Conservation (phyloP, 1,140 invertebrate genomes). For the Drosophila littoralis region DNA sequence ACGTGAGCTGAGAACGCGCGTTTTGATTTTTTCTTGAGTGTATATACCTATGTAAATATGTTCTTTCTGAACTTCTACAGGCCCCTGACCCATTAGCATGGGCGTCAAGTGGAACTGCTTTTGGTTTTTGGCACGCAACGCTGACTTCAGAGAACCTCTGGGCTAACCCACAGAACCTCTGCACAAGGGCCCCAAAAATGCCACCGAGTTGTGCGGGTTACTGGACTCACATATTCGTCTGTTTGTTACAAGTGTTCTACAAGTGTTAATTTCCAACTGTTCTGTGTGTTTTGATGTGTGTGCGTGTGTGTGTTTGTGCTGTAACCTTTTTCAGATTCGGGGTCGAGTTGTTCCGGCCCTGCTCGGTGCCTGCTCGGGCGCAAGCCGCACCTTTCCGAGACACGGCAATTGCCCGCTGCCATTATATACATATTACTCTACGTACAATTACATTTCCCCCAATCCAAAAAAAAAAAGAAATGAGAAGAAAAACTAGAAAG, state of each 20-base stretch:
- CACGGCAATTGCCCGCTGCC: conserved; percentile 9
- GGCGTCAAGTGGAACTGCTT: conserved; percentile 39
- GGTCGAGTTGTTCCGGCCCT: conserved; percentile 23
- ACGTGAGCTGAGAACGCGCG: too few species aligned
- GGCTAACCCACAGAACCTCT: not conserved
- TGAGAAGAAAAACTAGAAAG: not conserved
- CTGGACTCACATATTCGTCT: conserved; percentile 12
- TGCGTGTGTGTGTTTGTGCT: conserved; percentile 18
- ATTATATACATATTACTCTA: conserved; percentile 29
- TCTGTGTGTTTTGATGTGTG: not conserved
- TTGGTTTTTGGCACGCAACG: conserved; percentile 38
- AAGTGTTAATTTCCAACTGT: conserved; percentile 40
- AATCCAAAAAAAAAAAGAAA: not conserved
- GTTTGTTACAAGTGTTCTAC: conserved; percentile 16
- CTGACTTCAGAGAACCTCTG: conserved; percentile 24
- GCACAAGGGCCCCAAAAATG: not conserved
- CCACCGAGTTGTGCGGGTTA: not conserved
- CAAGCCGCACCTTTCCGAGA: conserved; percentile 10
- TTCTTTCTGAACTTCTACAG: not conserved
- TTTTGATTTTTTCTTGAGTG: not conserved
- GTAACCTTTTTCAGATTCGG: conserved; percentile 42
- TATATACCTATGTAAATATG: not conserved
- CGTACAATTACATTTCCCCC: conserved; percentile 25
- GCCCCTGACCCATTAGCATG: conserved; percentile 18
- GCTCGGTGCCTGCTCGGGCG: not conserved